Conservation (phyloP, 2,113 vertebrate genomes). For the Donacobius atricapilla region DNA sequence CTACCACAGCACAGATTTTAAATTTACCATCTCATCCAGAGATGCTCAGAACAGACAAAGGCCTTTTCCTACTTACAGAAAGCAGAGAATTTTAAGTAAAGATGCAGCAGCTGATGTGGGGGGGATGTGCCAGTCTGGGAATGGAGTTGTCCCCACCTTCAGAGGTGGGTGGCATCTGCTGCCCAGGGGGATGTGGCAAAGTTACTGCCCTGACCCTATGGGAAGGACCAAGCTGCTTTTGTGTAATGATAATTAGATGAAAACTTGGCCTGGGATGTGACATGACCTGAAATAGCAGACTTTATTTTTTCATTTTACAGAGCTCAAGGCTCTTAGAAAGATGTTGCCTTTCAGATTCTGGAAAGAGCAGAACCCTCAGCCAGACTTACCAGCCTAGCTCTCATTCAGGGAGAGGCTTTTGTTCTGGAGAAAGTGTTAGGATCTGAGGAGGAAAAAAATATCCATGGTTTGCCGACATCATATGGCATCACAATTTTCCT, state of each 20-base stretch:
- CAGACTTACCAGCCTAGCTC: accelerated
- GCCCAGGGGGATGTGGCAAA: background rate
- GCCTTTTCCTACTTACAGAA: background rate
- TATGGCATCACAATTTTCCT: background rate
- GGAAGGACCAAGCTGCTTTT: background rate
- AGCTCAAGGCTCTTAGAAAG: background rate
- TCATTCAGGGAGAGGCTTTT: background rate
- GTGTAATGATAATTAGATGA: background rate
- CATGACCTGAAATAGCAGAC: background rate
- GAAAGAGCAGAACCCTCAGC: background rate
- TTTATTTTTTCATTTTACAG: background rate
- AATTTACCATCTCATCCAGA: background rate
- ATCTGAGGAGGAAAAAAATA: background rate
- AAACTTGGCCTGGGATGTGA: background rate
- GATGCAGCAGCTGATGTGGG: background rate
- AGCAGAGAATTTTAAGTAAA: background rate
- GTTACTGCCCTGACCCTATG: background rate
- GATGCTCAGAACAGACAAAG: background rate
- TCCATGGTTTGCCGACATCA: background rate
- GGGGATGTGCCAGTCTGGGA: background rate
- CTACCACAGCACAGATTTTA: background rate
- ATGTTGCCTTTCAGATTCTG: background rate
- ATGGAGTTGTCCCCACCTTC: accelerated
- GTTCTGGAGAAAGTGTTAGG: background rate
- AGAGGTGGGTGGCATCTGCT: background rate